Base-by-base conservation (phyloP, 1,140 invertebrate species). In the Neocloeon triangulifer region DNA sequence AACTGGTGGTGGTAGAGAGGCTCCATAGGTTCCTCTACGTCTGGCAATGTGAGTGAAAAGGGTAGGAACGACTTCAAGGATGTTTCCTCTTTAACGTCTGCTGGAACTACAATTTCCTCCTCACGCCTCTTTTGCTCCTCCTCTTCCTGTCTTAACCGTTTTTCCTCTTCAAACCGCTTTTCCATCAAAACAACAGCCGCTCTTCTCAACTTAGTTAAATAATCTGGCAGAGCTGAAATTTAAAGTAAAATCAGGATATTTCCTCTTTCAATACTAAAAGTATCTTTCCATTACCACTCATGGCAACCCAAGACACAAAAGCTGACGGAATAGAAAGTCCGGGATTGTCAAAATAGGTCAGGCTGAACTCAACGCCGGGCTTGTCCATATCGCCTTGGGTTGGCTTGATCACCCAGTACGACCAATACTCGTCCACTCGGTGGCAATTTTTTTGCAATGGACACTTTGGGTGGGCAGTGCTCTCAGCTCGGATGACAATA, bases 271-370 rank as follows among this genome's bases (percentile, higher is more conserved):
- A 13, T 13, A n/a, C n/a, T n/a, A n/a, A n/a, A n/a, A n/a, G n/a
- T n/a, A n/a, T n/a, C n/a, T n/a, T 22, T 29, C 14, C 18, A 19
- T 41, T 43, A 40, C 43, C 51, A 33, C 42, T 44, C 38, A 49
- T 45, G 14, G 72, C 65, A 1, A 74, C 67, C 68, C 71, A 76
- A 1, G 66, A 54, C 8, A 63, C 66, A 18, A 76, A 53, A 30
- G 63, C 55, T 8, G 61, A 51, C 19, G 71, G 71, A 37, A 76
- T 57, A 43, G 67, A 69, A 22, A 76, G 56, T 4, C 76, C 79
- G 12, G 80, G 78, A 58, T 84, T 74, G 48, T 85, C 81, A 48
- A 74, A 86, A 53, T 86, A 86, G 1, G 80, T 85, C 5, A 86
- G 56, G 17, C 70, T 65, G 52, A 82, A 85, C 51, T 85, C 78